These are phyloP conservation scores for Heterotilapia buettikoferi DNA, from an alignment of 2,113 vertebrate genomes.

Conservation along the genomic window DNA sequence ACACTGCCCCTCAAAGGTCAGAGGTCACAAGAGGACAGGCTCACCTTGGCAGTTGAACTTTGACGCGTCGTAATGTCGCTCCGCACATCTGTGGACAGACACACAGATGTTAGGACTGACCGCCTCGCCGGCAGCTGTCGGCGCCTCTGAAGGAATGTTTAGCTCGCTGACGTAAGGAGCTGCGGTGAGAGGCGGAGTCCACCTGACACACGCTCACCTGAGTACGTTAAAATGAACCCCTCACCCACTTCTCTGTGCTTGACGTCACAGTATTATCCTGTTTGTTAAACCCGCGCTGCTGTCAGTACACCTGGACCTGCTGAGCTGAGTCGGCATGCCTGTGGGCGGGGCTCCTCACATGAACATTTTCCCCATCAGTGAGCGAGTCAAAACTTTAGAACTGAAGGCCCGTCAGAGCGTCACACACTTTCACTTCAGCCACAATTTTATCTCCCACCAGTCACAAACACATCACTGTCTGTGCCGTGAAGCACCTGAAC, in stretches of 20 bases:
- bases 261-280: background rate
- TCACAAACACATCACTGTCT: no score
- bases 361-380: background rate
- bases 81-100: conserved; percentile 81
- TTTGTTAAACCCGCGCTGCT: background rate
- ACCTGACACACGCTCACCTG: background rate
- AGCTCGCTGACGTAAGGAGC: background rate
- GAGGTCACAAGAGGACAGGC: conserved; percentile 11
- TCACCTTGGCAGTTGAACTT: conserved; percentile 98
- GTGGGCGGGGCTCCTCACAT: background rate
- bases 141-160: background rate
- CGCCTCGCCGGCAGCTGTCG: background rate
- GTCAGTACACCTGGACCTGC: background rate
- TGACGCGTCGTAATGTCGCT: conserved; percentile 93
- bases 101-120: background rate
- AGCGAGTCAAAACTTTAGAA: background rate
- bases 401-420: background rate
- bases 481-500: background rate
- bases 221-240: background rate
- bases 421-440: no score
- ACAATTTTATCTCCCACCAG: no score
- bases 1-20: background rate
- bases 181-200: background rate
- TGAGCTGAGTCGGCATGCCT: background rate
- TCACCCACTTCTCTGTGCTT: background rate